Percentiles rank a stretch among this genome's conserved stretches.
phyloP scores from a whole-genome alignment of 1,140 invertebrate genomes.

The Goniozus legneri region DNA sequence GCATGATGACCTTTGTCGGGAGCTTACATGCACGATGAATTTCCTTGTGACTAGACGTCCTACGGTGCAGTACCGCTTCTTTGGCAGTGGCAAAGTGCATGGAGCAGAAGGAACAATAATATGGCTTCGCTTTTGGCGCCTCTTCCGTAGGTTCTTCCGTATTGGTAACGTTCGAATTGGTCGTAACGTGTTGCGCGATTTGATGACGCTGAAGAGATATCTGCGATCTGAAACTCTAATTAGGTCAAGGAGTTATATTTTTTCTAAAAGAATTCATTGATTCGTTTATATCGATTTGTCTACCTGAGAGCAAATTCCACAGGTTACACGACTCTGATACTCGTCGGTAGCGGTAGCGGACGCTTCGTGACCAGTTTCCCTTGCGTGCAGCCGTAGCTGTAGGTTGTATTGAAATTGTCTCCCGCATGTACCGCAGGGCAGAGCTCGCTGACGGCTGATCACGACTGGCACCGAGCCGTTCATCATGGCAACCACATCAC shows the following conservation, averaged over 20 bases:
- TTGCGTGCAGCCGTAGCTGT: conserved; percentile 64
- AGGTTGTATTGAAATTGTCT: conserved; percentile 67
- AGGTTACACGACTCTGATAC: conserved; percentile 64
- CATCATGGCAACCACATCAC: conserved; percentile 68
- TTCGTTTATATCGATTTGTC: too few relatives aligned
- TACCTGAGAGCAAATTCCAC: conserved; percentile 57
- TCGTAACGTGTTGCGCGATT: conserved; percentile 40
- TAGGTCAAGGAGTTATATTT: too few relatives aligned
- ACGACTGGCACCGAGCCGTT: conserved; percentile 77
- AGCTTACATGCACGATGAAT: conserved; percentile 49
- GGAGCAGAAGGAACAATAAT: conserved; percentile 67
- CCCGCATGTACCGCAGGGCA: conserved; percentile 62
- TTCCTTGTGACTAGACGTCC: conserved; percentile 61
- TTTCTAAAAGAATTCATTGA: too few relatives aligned
- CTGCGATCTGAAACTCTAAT: conserved; percentile 55
- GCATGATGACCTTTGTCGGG: conserved; percentile 24
- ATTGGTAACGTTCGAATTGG: too few relatives aligned
- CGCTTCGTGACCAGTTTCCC: conserved; percentile 53
- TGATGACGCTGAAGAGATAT: conserved; percentile 66
- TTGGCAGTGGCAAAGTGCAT: conserved; percentile 60
- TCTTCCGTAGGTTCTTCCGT: background rate
- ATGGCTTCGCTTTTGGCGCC: conserved; percentile 34
- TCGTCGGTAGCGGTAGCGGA: conserved; percentile 58
- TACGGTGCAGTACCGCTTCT: conserved; percentile 67
- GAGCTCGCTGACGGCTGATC: conserved; percentile 64